These are phyloP conservation scores for Sarcophaga bullata DNA, from an alignment of 1,140 invertebrate species.

Conservation along the genomic window DNA sequence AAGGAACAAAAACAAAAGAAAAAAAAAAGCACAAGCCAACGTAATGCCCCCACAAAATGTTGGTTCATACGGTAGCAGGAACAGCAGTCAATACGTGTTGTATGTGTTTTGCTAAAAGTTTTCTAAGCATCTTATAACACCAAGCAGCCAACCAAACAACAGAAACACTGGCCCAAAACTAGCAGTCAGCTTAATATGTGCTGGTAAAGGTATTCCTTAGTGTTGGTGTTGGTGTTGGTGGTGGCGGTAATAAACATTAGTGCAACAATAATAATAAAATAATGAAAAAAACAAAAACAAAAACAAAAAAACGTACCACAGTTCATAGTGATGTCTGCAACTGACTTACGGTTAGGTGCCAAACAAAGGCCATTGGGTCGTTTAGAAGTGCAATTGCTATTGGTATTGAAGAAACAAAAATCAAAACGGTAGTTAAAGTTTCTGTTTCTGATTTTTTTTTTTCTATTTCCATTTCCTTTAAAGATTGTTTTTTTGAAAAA, in stretches of 20 bases:
- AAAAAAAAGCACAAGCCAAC: background rate
- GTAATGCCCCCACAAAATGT: slow-evolving; percentile 38
- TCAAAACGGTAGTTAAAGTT: background rate
- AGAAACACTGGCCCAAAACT: background rate
- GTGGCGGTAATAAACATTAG: slow-evolving; percentile 20
- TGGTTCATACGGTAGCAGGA: slow-evolving; percentile 18
- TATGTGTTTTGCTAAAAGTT: slow-evolving; percentile 31
- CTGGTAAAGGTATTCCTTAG: background rate
- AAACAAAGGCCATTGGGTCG: slow-evolving; percentile 46
- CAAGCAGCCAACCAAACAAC: background rate
- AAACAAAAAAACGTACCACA: slow-evolving; percentile 9
- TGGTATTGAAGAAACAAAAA: background rate
- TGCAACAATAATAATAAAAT: slow-evolving; percentile 11
- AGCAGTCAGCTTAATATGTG: background rate
- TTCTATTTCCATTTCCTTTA: slow-evolving; percentile 16
- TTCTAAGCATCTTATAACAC: slow-evolving; percentile 38
- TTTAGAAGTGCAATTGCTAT: slow-evolving; percentile 38
- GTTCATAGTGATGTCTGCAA: slow-evolving; percentile 39
- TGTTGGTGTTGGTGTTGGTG: background rate
- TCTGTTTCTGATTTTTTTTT: slow-evolving; percentile 29
- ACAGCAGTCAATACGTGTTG: slow-evolving; percentile 35
- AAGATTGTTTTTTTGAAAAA: slow-evolving; percentile 38
- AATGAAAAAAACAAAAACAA: no score
- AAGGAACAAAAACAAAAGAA: background rate
- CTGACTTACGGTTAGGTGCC: slow-evolving; percentile 44